phyloP scores from a whole-genome alignment of 2,113 vertebrate genomes.

The Callithrix jacchus region DNA sequence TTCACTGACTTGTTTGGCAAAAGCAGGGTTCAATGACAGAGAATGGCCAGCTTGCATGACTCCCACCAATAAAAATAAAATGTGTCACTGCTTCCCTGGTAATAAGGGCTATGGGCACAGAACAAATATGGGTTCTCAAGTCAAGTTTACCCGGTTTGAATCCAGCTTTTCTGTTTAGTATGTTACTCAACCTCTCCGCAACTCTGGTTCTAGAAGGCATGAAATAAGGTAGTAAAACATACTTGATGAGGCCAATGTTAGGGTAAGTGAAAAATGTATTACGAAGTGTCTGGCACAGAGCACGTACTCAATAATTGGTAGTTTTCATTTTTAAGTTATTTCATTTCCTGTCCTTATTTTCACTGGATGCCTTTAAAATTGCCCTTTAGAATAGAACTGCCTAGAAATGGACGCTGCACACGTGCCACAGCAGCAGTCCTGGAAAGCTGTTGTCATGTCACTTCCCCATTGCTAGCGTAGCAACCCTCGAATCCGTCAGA shows the following conservation, averaged over 20 bases:
- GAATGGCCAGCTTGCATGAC: neutral
- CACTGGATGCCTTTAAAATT: constrained; percentile 13
- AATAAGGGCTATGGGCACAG: neutral
- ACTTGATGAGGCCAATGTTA: neutral
- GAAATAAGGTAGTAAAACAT: neutral
- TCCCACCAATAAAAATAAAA: neutral
- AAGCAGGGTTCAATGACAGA: neutral
- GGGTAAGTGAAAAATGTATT: neutral
- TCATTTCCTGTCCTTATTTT: constrained; percentile 21
- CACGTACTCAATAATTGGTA: neutral
- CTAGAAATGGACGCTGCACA: neutral
- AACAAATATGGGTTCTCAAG: neutral
- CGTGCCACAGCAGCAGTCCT: neutral
- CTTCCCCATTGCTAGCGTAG: neutral
- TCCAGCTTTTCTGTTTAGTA: neutral
- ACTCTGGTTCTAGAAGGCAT: neutral
- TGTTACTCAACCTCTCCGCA: neutral
- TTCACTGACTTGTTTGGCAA: neutral
- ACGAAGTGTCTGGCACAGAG: neutral
- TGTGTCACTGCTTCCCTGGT: neutral
- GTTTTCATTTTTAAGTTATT: neutral
- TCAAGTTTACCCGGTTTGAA: neutral
- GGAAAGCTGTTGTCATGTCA: neutral
- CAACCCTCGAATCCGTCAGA: neutral
- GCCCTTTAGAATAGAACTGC: neutral